A percentile compares a stretch with the other conserved stretches of the same genome.
phyloP scores from a whole-genome alignment of 2,888 invertebrate genomes.

The Physocephala rufipes region DNA sequence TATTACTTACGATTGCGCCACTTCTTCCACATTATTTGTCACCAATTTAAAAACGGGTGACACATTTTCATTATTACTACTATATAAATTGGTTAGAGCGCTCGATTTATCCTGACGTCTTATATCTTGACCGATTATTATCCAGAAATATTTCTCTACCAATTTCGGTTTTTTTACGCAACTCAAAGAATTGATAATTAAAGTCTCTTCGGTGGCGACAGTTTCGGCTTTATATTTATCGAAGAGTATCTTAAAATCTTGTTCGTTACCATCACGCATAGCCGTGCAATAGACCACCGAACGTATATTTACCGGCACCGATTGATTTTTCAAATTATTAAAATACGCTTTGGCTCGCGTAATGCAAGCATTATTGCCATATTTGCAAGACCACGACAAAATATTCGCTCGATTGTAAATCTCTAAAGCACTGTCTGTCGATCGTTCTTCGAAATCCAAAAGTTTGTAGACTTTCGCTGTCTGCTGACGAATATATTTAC shows the following conservation, averaged over 20 bases:
- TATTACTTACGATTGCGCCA: constrained; percentile 58
- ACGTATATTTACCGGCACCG: constrained; percentile 72
- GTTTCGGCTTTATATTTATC: constrained; percentile 69
- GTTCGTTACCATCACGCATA: constrained; percentile 71
- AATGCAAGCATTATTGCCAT: constrained; percentile 71
- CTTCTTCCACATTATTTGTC: constrained; percentile 46
- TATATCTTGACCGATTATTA: constrained; percentile 64
- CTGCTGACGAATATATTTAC: constrained; percentile 66
- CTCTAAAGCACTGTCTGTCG: constrained; percentile 68
- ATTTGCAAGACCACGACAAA: constrained; percentile 73
- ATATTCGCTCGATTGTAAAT: constrained; percentile 71
- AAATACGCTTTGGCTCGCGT: constrained; percentile 66
- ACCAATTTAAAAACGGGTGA: constrained; percentile 69
- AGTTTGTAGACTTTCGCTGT: constrained; percentile 67
- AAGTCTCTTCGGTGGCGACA: constrained; percentile 75
- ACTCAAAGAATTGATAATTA: constrained; percentile 74
- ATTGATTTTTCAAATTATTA: constrained; percentile 50
- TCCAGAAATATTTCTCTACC: constrained; percentile 68
- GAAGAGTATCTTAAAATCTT: constrained; percentile 75
- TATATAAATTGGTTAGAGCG: constrained; percentile 66
- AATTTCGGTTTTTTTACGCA: constrained; percentile 71
- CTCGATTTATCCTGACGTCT: constrained; percentile 61
- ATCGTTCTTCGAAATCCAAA: constrained; percentile 67
- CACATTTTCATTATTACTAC: constrained; percentile 69
- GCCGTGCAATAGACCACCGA: constrained; percentile 80